Evolutionary conservation across 2,797 vertebrate genomes (phyloP), one percentile per base, ranked within the genome.

Genomic region (Enoplosus armatus): DNA sequence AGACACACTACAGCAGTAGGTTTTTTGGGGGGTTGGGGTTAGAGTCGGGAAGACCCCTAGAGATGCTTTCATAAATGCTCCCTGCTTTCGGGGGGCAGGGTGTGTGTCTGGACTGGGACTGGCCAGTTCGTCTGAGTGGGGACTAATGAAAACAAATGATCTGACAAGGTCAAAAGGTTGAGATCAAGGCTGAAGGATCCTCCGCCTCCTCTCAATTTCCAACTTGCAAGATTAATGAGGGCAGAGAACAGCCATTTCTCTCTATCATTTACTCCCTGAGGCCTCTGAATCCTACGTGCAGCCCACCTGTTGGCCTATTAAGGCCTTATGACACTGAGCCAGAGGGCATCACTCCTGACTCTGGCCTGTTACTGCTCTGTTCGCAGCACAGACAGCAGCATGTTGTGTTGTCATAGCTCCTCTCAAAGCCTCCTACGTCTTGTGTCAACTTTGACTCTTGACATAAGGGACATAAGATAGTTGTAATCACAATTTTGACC

Each of bases 61-160:
- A 89, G 89, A 88, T 87, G 81, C 86, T 90, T 86, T 84, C 69
- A 92, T 70, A 88, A 88, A 82, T 67, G 71, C 43, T 80, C 63
- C 26, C 59, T 65, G 70, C 84, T 72, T 50, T 6, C 1, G 83
- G 83, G 86, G 83, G 79, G 73, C 50, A 68, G 79, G 80, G 68
- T 68, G 62, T 63, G 33, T 70, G 87, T 90, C 90, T 92, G 87
- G 75, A 68, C 72, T 84, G 76, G 79, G 79, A 79, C 87, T 71
- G 86, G 84, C 74, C 80, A 87, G 90, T 87, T 86, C 16, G 62
- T 92, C 90, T 89, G 88, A 92, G 90, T 84, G 85, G 72, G 72
- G 80, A 79, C 94, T 95, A 95, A 96, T 95, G 94, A 95, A 95
- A 96, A 95, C 90, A 94, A 95, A 95, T 95, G 94, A 93, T 90